A percentile compares a stretch with the other conserved stretches of the same genome.
Evolutionary conservation across 2,113 vertebrate genomes (phyloP).

Genomic region (Nesoenas mayeri): DNA sequence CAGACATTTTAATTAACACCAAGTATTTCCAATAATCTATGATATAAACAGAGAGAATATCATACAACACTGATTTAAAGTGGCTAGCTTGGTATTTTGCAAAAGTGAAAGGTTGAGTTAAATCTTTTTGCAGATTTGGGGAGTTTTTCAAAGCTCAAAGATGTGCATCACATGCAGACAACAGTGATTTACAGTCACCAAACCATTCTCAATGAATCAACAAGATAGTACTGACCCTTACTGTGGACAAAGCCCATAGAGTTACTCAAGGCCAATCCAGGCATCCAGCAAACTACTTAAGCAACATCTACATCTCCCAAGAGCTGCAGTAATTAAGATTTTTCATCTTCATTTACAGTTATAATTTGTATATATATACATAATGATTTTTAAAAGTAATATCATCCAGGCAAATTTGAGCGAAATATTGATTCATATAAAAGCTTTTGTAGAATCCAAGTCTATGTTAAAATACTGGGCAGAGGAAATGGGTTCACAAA

Average conservation of each 20-base stretch:
- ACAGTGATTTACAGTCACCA: background rate
- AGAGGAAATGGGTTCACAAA: background rate
- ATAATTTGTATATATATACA: background rate
- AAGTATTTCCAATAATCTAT: slow-evolving; percentile 33
- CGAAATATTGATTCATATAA: background rate
- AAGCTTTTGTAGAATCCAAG: background rate
- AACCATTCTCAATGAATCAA: background rate
- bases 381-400: background rate
- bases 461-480: background rate
- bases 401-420: background rate
- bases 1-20: slow-evolving; percentile 72
- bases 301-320: background rate
- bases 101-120: background rate
- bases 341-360: background rate
- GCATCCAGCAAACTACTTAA: background rate
- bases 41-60: background rate
- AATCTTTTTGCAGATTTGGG: background rate
- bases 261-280: background rate
- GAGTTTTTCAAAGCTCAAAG: background rate
- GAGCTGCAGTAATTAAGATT: background rate
- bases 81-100: background rate
- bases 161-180: background rate
- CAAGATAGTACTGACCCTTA: background rate
- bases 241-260: background rate
- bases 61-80: background rate